Percentiles rank a stretch among this genome's conserved stretches.
phyloP scores from a whole-genome alignment of 2,113 vertebrate species.

The Oriolus oriolus region DNA sequence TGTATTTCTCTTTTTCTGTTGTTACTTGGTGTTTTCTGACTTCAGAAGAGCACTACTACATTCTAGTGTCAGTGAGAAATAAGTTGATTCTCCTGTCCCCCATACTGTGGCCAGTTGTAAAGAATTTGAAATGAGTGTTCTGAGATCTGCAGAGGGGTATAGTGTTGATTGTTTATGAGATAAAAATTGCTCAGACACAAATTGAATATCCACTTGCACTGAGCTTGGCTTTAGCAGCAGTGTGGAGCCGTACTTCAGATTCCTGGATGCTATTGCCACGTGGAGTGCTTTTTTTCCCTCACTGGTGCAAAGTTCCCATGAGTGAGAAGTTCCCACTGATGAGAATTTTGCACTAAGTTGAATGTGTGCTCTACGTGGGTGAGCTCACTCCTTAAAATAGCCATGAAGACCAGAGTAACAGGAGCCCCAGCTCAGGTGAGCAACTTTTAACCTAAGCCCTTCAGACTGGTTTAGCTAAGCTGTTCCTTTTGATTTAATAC shows the following conservation, averaged over 20 bases:
- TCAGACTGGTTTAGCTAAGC: neutral
- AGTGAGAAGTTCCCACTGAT: neutral
- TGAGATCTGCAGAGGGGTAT: neutral
- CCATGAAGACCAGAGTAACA: neutral
- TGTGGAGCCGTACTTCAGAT: neutral
- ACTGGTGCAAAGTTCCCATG: neutral
- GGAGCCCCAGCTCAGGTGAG: neutral
- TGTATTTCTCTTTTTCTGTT: neutral
- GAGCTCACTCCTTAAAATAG: neutral
- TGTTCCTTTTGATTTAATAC: neutral
- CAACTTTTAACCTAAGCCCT: neutral
- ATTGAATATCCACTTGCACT: neutral
- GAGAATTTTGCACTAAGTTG: neutral
- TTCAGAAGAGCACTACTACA: neutral
- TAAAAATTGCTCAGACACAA: neutral
- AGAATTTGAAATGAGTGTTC: neutral
- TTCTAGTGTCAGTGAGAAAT: neutral
- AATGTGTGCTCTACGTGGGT: neutral
- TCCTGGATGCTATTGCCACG: accelerated
- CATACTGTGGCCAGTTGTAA: accelerated
- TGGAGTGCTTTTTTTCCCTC: neutral
- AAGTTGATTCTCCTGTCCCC: neutral
- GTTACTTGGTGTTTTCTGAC: neutral
- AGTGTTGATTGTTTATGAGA: neutral
- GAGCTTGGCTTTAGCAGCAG: neutral